phyloP scores from a whole-genome alignment of 2,888 invertebrate genomes.

The Tethea ocularis region DNA sequence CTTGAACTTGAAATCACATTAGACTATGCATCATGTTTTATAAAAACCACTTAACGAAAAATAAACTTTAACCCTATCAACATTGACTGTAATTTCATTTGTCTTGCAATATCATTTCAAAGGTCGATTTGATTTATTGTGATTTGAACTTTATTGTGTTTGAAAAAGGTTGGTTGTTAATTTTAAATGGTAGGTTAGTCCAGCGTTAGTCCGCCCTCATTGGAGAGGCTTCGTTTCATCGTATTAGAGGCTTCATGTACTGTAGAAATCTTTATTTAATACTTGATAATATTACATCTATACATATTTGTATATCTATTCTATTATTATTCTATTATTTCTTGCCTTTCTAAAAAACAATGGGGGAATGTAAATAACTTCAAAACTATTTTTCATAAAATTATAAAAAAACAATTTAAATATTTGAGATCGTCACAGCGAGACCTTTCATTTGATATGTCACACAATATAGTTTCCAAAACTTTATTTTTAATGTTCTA shows the following conservation, averaged over 20 bases:
- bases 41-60: neutral
- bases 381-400: too few species aligned
- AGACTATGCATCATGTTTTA: neutral
- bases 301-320: too few species aligned
- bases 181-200: neutral
- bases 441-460: too few species aligned
- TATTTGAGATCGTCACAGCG: too few species aligned
- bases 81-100: neutral
- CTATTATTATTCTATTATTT: too few species aligned
- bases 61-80: neutral
- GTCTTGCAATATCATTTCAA: neutral
- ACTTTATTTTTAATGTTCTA: too few species aligned
- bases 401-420: too few species aligned
- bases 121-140: neutral
- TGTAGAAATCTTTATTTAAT: neutral
- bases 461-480: too few species aligned
- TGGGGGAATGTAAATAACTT: too few species aligned
- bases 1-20: neutral
- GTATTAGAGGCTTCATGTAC: slow-evolving; percentile 16
- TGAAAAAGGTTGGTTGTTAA: neutral
- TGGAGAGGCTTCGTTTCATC: slow-evolving; percentile 20
- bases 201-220: slow-evolving; percentile 6
- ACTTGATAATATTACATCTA: too few species aligned
- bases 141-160: neutral
- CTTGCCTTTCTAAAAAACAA: too few species aligned